A percentile compares a stretch with the other conserved stretches of the same genome.
These are phyloP conservation scores for Microcebus jonahi DNA, from an alignment of 2,113 vertebrate genomes.

Conservation along the genomic window DNA sequence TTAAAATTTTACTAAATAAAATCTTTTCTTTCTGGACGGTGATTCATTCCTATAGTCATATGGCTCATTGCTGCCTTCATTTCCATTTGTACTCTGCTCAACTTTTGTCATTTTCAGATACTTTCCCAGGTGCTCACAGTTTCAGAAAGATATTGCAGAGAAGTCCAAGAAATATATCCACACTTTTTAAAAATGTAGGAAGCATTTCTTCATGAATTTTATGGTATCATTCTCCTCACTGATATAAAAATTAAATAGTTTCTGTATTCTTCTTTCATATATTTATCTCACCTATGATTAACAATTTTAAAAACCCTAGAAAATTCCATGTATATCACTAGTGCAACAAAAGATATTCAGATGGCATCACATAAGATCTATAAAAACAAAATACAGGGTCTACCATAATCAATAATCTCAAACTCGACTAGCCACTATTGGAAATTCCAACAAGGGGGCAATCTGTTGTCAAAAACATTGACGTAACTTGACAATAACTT, in stretches of 20 bases:
- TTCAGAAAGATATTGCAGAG: constrained; percentile 3
- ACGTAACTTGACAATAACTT: background rate
- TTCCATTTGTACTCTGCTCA: background rate
- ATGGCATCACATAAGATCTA: background rate
- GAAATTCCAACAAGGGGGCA: background rate
- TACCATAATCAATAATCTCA: background rate
- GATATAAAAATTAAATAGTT: background rate
- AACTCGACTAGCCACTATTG: background rate
- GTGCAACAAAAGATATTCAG: background rate
- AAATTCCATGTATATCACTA: background rate
- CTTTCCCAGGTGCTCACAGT: background rate
- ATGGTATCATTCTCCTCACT: background rate
- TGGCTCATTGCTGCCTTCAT: background rate
- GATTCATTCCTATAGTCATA: background rate
- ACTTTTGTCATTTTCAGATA: background rate
- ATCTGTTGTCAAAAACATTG: background rate
- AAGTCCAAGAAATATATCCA: background rate
- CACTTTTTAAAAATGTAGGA: background rate
- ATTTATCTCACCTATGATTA: background rate
- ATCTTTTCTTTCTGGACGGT: background rate
- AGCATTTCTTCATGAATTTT: background rate
- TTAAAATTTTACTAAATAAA: background rate
- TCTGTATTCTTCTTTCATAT: background rate
- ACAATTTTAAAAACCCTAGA: background rate
- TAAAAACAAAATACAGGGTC: background rate